Evolutionary conservation across 2,888 invertebrate genomes (phyloP).

Genomic region (Seladonia tumulorum): DNA sequence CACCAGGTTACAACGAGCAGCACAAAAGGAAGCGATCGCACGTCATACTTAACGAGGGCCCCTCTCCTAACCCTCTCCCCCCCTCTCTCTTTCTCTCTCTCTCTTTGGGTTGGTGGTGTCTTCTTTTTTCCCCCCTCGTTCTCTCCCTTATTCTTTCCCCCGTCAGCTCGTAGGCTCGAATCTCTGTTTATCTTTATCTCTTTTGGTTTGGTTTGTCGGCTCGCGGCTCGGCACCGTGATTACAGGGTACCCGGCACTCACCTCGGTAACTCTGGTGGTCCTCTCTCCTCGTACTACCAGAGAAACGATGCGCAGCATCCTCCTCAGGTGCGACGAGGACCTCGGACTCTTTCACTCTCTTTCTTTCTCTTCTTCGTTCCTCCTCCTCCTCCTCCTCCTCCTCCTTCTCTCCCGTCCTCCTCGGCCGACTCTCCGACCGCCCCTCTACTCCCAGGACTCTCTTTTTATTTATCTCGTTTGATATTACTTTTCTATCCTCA

Average conservation of each 20-base stretch:
- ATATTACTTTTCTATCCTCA: conserved; percentile 53
- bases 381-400: background rate
- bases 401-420: background rate
- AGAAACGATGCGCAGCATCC: conserved; percentile 59
- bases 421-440: background rate
- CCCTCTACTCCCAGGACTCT: background rate
- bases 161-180: conserved; percentile 80
- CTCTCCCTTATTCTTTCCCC: conserved; percentile 65
- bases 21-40: conserved; percentile 81
- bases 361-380: conserved; percentile 17
- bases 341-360: background rate
- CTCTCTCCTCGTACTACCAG: conserved; percentile 74
- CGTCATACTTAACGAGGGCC: conserved; percentile 83
- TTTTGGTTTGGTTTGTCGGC: conserved; percentile 84
- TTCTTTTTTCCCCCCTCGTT: conserved; percentile 32
- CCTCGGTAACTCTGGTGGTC: conserved; percentile 84
- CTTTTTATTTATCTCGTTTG: conserved; percentile 45
- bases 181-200: conserved; percentile 84
- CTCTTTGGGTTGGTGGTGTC: background rate
- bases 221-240: conserved; percentile 84
- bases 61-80: conserved; percentile 40
- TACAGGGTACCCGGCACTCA: conserved; percentile 84
- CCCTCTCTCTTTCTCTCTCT: conserved; percentile 1
- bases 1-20: conserved; percentile 63
- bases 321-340: conserved; percentile 52